phyloP scores from a whole-genome alignment of 2,113 vertebrate genomes.

The Hirundichthys speculiger region DNA sequence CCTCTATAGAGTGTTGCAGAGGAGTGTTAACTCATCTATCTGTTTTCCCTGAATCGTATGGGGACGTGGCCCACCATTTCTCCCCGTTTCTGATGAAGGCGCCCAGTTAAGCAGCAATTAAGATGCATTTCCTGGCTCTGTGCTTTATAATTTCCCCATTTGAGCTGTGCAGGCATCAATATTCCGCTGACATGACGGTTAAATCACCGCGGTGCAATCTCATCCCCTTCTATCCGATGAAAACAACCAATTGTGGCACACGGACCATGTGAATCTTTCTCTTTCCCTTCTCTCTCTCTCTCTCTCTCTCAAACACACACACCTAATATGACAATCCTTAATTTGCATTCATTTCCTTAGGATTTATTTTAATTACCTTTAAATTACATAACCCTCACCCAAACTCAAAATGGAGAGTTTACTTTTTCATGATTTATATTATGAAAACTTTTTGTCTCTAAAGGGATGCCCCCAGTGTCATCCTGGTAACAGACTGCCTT shows the following conservation, averaged over 20 bases:
- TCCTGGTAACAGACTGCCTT: too few species aligned
- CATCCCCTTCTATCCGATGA: conserved; percentile 46
- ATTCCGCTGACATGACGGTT: conserved; percentile 70
- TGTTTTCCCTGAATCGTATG: conserved; percentile 56
- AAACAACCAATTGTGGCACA: conserved; percentile 37
- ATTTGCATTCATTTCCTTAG: conserved; percentile 10
- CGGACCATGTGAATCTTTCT: conserved; percentile 5
- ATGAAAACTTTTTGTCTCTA: not conserved
- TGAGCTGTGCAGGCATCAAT: conserved; percentile 72
- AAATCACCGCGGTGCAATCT: conserved; percentile 68
- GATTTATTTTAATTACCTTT: not conserved
- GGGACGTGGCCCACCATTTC: conserved; percentile 66
- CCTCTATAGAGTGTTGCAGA: conserved; percentile 66
- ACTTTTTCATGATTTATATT: not conserved
- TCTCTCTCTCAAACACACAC: too few species aligned
- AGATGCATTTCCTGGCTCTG: conserved; percentile 76
- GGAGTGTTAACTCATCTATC: conserved; percentile 71
- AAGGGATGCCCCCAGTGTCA: not conserved
- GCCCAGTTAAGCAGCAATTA: conserved; percentile 79
- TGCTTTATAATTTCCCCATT: conserved; percentile 73
- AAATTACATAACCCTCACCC: not conserved
- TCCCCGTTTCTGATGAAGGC: conserved; percentile 71
- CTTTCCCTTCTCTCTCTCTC: too few species aligned
- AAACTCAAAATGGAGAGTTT: not conserved
- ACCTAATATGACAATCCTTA: not conserved